Base-by-base conservation (phyloP, 1,140 invertebrate genomes). In the Drosophila littoralis region DNA sequence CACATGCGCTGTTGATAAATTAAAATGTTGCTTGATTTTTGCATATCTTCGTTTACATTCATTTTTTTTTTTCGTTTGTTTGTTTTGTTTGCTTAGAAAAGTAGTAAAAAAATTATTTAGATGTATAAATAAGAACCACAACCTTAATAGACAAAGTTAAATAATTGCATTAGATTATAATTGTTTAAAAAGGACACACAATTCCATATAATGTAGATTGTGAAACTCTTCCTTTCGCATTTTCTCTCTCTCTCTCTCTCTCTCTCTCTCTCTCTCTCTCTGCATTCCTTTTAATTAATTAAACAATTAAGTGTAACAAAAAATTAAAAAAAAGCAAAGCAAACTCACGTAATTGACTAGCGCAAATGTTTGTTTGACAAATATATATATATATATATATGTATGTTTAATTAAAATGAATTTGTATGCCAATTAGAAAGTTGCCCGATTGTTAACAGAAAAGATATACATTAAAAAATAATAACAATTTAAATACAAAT, bases 1-100 rank as follows among this genome's bases (percentile, higher is more conserved):
- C 84, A 89, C 84, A 89, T 89, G 84, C 77, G 84, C 84, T 89
- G 84, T 89, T 89, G 84, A 89, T 89, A 89, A 89, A 89, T 89
- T 89, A 89, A 71, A 83, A 81, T 68, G 57, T 76, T 71, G 71
- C 54, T 74, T 63, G 43, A 61, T 52, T 65, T 71, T 43, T 59
- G 38, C 17, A 10, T 64, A 42, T 74, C 60, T 51, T 65, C 22
- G 57, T 45, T 42, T 38, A 22, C 22, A 22, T 42, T 36, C 35
- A 52, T 73, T 52, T 48, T 68, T 59, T 68, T 59, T 67, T 63
- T 48, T 60, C 40, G 33, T 69, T 60, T 28, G 43, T 68, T 12
- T 74, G 48, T 58, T 83, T 51, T 78, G 68, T 85, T 77, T 61
- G 67, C 73, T 84, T 84, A 79, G 64, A 84, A 83, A 84, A 63